Percentiles rank a stretch among this genome's conserved stretches.
Evolutionary conservation across 92 coral and sea anemone genomes (phyloP).

Genomic region (Phenganax stokvisi): DNA sequence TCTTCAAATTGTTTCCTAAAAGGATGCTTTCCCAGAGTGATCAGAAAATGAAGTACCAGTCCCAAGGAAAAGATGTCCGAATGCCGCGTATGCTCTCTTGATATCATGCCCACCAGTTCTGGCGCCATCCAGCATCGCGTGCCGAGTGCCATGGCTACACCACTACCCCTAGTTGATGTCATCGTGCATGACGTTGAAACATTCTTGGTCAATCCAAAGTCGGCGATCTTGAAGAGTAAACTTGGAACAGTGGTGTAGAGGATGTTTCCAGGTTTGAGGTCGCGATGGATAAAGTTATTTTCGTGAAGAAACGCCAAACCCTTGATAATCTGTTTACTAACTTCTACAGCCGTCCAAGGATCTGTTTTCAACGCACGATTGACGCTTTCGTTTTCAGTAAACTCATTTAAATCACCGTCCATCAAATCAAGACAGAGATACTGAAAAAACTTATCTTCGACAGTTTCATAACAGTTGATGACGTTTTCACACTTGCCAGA

Average conservation of each 20-base stretch:
- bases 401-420: conserved; percentile 57
- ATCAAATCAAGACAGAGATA: conserved; percentile 54
- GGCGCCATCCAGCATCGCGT: conserved; percentile 82
- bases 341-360: conserved; percentile 6
- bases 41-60: conserved; percentile 54
- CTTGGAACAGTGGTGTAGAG: conserved; percentile 47
- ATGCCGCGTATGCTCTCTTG: conserved; percentile 37
- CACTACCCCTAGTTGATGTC: conserved; percentile 36
- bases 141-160: conserved; percentile 50
- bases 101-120: conserved; percentile 49
- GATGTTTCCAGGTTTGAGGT: conserved; percentile 68
- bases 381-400: conserved; percentile 14
- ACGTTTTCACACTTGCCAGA: conserved; percentile 45
- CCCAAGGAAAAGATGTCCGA: conserved; percentile 64
- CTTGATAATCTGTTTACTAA: conserved; percentile 35
- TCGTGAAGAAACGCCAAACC: conserved; percentile 55
- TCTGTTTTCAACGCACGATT: conserved; percentile 12
- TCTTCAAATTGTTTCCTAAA: conserved; percentile 25
- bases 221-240: conserved; percentile 53
- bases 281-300: conserved; percentile 54
- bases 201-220: conserved; percentile 58
- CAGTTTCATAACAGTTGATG: conserved; percentile 35
- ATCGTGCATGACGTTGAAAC: conserved; percentile 34
- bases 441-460: conserved; percentile 41
- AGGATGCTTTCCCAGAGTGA: conserved; percentile 59